These are phyloP conservation scores for Eutolmus rufibarbis DNA, from an alignment of 2,888 invertebrate species.

Conservation along the genomic window DNA sequence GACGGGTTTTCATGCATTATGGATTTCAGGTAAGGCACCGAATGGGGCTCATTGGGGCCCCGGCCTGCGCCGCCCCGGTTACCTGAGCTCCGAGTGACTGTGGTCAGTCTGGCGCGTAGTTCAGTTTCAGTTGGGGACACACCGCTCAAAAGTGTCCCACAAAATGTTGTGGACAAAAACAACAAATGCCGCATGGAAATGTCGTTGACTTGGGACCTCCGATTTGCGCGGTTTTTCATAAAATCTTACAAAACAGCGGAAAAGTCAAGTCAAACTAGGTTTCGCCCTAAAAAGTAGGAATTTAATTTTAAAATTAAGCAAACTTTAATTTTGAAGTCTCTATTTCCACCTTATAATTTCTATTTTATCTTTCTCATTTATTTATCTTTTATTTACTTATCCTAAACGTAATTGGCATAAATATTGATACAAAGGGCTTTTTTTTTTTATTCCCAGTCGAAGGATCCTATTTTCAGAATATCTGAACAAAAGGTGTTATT, in stretches of 20 bases:
- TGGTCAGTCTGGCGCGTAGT: not conserved
- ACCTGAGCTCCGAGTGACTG: not conserved
- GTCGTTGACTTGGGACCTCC: not conserved
- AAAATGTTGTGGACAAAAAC: not conserved
- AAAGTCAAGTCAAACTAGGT: not conserved
- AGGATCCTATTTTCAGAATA: too few species aligned
- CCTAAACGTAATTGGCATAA: too few species aligned
- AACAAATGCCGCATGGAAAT: not conserved
- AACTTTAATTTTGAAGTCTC: too few species aligned
- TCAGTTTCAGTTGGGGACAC: not conserved
- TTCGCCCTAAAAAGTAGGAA: not conserved
- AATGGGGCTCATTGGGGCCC: not conserved
- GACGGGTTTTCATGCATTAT: constrained; percentile 25
- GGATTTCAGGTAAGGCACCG: not conserved
- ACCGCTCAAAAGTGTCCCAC: not conserved
- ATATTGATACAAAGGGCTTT: too few species aligned
- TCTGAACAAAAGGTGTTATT: too few species aligned
- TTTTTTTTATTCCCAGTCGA: too few species aligned
- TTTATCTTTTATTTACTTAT: too few species aligned
- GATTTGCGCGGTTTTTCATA: not conserved
- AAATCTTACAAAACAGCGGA: not conserved
- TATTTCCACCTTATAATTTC: too few species aligned
- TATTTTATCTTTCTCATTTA: too few species aligned
- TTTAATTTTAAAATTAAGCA: too few species aligned
- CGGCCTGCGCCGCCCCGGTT: not conserved